These are phyloP conservation scores for Centropus unirufus DNA, from an alignment of 2,113 vertebrate species.

Conservation along the genomic window DNA sequence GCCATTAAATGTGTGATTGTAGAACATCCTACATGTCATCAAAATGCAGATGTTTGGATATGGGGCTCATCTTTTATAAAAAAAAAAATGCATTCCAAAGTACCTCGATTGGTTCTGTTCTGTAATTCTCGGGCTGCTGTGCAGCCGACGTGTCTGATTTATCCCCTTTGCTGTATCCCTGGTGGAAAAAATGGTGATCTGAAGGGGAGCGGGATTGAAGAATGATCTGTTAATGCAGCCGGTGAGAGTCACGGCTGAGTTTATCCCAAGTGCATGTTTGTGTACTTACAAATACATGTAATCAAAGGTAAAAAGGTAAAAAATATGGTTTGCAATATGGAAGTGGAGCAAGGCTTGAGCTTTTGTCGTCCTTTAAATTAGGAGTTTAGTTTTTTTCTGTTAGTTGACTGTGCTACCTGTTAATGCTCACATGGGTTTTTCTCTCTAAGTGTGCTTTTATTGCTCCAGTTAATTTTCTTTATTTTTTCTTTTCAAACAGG, in stretches of 20 bases:
- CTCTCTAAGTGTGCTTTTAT: neutral
- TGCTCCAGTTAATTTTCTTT: neutral
- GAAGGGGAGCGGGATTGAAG: neutral
- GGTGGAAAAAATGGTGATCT: neutral
- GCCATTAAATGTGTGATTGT: neutral
- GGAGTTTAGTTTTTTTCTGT: neutral
- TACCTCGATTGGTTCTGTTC: neutral
- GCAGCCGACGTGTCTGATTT: neutral
- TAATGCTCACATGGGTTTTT: neutral
- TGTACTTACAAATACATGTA: neutral
- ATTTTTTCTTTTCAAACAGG: conserved; percentile 76
- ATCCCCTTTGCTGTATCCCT: neutral
- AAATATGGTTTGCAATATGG: neutral
- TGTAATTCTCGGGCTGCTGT: neutral
- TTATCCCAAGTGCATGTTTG: neutral
- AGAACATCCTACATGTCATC: neutral
- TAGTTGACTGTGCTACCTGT: neutral
- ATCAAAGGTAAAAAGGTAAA: neutral
- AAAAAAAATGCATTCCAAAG: neutral
- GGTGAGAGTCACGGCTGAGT: neutral
- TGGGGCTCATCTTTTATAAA: neutral
- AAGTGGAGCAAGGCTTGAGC: neutral
- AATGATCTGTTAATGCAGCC: neutral
- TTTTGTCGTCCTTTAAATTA: neutral
- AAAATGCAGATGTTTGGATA: neutral